Evolutionary conservation across 1,140 invertebrate genomes (phyloP), one percentile per base, ranked within the genome.

Genomic region (Microplitis mediator): DNA sequence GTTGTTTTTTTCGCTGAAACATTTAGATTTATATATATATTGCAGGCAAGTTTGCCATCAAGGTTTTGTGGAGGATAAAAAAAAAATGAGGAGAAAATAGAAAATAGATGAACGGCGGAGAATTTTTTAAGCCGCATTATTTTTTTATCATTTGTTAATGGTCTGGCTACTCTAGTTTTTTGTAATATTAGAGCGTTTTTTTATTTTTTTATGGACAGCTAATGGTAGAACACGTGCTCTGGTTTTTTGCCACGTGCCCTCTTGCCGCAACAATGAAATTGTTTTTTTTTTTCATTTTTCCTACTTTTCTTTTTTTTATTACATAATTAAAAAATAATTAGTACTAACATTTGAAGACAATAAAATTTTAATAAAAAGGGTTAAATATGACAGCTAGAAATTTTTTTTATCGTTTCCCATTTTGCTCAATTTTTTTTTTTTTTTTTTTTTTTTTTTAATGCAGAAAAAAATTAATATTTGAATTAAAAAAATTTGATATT

Each of bases 111-210:
- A 14, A 2, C 54, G 39, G 3, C 14, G 4, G 11, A 52, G 16
- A 45, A 13, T 39, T 39, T 50, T 54, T 35, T 52, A 39, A 34
- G n/a, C 16, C n/a, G 0, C 61, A 1, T 52, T 3, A 11, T 23
- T 36, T 54, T 54, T 56, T 54, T 65, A 14, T 14, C 16, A 31
- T 11, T 16, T n/a, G 50, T 63, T 35, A 63, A 61, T 45, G 51
- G 50, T 72, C 54, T 2, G 61, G 60, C 60, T 75, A 76, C 77
- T 83, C 77, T 61, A 85, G 74, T 85, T 84, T 85, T 85, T 83
- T 80, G 80, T 81, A 82, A 84, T 85, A 86, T 85, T 85, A 85
- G 81, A 81, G 77, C 77, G 77, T 82, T 81, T 86, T 84, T 81
- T 86, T 78, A 67, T 63, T 45, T 45, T 45, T 45, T 45, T 45